Evolutionary conservation across 1,140 invertebrate genomes (phyloP).

Genomic region (Drosophila albomicans): DNA sequence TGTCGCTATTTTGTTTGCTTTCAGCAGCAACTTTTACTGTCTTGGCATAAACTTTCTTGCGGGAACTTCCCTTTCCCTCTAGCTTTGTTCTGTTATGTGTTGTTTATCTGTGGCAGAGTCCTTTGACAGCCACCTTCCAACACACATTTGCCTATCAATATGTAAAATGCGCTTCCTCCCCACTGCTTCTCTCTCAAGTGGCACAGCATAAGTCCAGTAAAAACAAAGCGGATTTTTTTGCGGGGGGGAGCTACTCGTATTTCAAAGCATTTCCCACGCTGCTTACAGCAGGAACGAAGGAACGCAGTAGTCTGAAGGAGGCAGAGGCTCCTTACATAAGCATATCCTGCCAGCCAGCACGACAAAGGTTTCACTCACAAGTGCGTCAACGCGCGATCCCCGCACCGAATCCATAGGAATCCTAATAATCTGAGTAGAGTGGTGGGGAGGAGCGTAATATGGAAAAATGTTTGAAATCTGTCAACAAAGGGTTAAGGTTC

Average conservation of each 20-base stretch:
- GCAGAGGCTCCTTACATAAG: conserved; percentile 43
- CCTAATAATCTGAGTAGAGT: conserved; percentile 51
- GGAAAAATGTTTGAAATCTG: conserved; percentile 50
- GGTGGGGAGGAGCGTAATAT: conserved; percentile 26
- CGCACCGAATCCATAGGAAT: conserved; percentile 46
- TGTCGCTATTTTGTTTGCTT: conserved; percentile 43
- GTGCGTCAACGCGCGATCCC: conserved; percentile 7
- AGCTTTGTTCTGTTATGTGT: not conserved
- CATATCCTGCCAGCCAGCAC: conserved; percentile 65
- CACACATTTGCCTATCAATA: conserved; percentile 58
- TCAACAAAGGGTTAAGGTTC: conserved; percentile 68
- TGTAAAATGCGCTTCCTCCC: conserved; percentile 29
- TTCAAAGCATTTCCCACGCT: conserved; percentile 83
- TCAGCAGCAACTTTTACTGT: conserved; percentile 52
- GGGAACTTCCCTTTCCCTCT: not conserved
- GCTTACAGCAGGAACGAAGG: conserved; percentile 49
- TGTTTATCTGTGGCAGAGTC: conserved; percentile 23
- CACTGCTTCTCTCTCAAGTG: not conserved
- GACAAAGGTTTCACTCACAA: conserved; percentile 59
- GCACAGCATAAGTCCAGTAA: not conserved
- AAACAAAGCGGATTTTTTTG: conserved; percentile 14
- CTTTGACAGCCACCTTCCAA: conserved; percentile 26
- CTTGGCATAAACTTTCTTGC: conserved; percentile 59
- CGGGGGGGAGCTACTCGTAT: conserved; percentile 59
- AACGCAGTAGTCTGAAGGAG: not conserved